Conservation (phyloP, 2,888 invertebrate genomes). For the Amphipyra berbera region DNA sequence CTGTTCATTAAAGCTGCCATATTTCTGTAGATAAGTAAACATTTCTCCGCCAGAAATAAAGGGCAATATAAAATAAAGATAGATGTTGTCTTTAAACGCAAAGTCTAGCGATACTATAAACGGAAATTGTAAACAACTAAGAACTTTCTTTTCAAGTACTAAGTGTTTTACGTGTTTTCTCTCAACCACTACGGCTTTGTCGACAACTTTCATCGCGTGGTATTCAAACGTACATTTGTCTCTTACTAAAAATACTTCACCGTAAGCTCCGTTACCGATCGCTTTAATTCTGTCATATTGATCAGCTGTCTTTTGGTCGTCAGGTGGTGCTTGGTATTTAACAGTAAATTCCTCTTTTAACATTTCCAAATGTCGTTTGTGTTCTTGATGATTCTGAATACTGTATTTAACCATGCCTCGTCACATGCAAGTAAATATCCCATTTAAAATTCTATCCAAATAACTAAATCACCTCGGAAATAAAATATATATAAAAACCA, state of each 20-base stretch:
- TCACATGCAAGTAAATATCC: conserved; percentile 55
- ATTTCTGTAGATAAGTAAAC: conserved; percentile 93
- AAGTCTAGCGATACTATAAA: conserved; percentile 95
- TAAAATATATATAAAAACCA: conserved; percentile 60
- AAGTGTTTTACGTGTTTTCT: conserved; percentile 97
- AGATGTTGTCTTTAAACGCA: conserved; percentile 95
- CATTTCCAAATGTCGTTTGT: conserved; percentile 77
- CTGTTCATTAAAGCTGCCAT: conserved; percentile 92
- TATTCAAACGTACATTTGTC: conserved; percentile 91
- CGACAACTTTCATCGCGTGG: conserved; percentile 97
- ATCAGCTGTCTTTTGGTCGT: conserved; percentile 66
- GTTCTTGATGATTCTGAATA: conserved; percentile 75
- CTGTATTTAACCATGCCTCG: conserved; percentile 78
- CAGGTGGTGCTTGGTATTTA: conserved; percentile 62
- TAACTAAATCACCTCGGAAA: conserved; percentile 60
- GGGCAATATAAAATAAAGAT: conserved; percentile 95
- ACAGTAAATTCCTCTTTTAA: conserved; percentile 77
- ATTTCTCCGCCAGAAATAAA: conserved; percentile 96
- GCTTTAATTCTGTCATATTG: conserved; percentile 94
- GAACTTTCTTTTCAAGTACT: conserved; percentile 95
- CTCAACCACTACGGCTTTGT: conserved; percentile 95
- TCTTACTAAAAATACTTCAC: conserved; percentile 94
- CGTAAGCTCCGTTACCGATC: conserved; percentile 97
- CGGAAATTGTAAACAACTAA: conserved; percentile 95
- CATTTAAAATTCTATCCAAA: conserved; percentile 66